Evolutionary conservation across 2,888 invertebrate species (phyloP).

Genomic region (Nymphalis polychloros): DNA sequence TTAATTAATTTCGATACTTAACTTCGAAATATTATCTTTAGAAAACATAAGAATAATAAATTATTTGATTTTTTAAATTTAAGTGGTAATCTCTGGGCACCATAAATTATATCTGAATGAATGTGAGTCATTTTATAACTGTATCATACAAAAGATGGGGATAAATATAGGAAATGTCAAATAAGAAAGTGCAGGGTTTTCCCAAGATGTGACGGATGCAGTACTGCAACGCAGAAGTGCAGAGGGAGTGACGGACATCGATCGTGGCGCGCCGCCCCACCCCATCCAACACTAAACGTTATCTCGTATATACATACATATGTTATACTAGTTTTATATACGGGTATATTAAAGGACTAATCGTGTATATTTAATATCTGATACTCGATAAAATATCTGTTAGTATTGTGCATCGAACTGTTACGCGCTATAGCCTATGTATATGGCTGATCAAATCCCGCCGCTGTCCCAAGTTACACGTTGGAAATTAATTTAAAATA

Average conservation of each 20-base stretch:
- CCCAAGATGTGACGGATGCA: constrained; percentile 54
- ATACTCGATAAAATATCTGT: not conserved
- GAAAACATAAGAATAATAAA: not conserved
- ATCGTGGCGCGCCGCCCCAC: constrained; percentile 52
- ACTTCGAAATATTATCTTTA: too few species aligned
- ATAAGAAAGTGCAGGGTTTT: constrained; percentile 28
- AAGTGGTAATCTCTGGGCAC: not conserved
- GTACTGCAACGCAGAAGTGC: constrained; percentile 63
- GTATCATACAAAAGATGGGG: not conserved
- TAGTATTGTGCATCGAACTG: not conserved
- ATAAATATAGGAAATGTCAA: not conserved
- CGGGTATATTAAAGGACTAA: constrained; percentile 1
- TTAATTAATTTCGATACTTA: too few species aligned
- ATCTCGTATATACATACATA: constrained; percentile 51
- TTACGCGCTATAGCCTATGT: not conserved
- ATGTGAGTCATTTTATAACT: not conserved
- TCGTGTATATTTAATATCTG: not conserved
- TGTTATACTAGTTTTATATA: constrained; percentile 26
- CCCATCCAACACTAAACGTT: constrained; percentile 54
- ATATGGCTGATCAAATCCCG: not conserved
- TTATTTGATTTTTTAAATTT: not conserved
- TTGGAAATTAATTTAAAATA: not conserved
- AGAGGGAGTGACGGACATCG: constrained; percentile 70
- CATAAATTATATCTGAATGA: not conserved
- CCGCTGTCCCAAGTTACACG: not conserved